phyloP scores from a whole-genome alignment of 2,797 vertebrate genomes.

The Vespertilio murinus region DNA sequence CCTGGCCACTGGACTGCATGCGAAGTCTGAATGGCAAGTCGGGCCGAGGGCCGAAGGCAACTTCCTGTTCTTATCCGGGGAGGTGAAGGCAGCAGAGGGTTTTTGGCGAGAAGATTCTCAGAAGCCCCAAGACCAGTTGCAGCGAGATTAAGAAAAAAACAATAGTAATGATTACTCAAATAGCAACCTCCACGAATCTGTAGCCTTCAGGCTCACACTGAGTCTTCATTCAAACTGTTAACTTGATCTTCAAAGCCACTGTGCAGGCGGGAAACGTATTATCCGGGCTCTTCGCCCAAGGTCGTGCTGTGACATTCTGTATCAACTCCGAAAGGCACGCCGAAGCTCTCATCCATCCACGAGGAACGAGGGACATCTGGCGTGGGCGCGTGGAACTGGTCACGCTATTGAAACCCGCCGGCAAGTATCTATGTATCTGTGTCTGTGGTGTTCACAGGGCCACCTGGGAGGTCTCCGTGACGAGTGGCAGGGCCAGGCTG shows the following conservation, averaged over 20 bases:
- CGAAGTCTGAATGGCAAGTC: not conserved
- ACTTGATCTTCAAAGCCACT: not conserved
- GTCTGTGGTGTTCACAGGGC: not conserved
- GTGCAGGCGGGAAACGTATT: not conserved
- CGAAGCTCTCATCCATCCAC: not conserved
- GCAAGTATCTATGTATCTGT: not conserved
- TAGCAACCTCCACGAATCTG: not conserved
- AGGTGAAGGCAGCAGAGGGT: not conserved
- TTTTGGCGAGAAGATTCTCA: not conserved
- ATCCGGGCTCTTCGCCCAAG: not conserved
- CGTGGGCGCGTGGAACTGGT: not conserved
- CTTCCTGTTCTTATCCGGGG: not conserved
- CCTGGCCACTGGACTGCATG: not conserved
- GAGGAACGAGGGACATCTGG: not conserved
- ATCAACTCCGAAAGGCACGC: conserved; percentile 4
- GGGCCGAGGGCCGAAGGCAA: not conserved
- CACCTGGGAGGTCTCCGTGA: not conserved
- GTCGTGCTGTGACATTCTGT: not conserved
- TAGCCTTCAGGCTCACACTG: not conserved
- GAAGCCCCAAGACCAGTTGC: not conserved
- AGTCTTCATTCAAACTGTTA: not conserved
- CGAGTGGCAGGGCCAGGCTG: too few relatives aligned
- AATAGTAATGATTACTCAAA: not conserved
- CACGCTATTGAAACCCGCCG: not conserved
- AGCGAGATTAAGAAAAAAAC: not conserved